These are phyloP conservation scores for Papilio helenus DNA, from an alignment of 1,140 invertebrate genomes.

Conservation along the genomic window DNA sequence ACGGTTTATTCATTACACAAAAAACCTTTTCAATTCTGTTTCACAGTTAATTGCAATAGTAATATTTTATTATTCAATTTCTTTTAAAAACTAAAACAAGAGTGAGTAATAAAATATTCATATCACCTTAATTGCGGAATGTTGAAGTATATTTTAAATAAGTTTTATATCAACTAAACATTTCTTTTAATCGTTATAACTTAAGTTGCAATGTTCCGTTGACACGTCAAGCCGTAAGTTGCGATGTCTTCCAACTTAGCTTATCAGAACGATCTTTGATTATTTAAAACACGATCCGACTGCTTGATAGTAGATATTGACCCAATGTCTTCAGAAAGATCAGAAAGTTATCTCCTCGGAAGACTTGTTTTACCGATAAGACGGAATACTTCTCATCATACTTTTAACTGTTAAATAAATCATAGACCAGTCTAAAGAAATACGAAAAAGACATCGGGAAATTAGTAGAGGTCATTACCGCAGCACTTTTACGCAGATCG, in stretches of 20 bases:
- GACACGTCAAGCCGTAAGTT: constrained; percentile 1
- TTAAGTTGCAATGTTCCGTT: constrained; percentile 2
- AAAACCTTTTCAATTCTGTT: no score
- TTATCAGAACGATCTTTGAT: constrained; percentile 14
- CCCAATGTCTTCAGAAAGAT: not conserved
- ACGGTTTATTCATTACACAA: no score
- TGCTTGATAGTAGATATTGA: constrained; percentile 8
- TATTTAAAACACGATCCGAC: constrained; percentile 15
- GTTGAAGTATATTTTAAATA: not conserved
- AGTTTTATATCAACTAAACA: not conserved
- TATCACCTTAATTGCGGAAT: not conserved
- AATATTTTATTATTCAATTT: no score
- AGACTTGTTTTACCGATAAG: not conserved
- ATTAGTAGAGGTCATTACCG: no score
- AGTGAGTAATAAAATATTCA: not conserved
- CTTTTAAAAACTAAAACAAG: not conserved
- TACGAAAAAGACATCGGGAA: no score
- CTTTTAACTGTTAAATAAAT: not conserved
- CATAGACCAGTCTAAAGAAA: not conserved
- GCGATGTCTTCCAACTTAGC: not conserved
- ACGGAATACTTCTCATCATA: not conserved
- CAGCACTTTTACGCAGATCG: no score
- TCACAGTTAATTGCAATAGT: not conserved
- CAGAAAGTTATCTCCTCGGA: constrained; percentile 2
- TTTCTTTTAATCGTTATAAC: not conserved